phyloP scores from a whole-genome alignment of 1,140 invertebrate genomes.

The Panagrolaimus sp. region DNA sequence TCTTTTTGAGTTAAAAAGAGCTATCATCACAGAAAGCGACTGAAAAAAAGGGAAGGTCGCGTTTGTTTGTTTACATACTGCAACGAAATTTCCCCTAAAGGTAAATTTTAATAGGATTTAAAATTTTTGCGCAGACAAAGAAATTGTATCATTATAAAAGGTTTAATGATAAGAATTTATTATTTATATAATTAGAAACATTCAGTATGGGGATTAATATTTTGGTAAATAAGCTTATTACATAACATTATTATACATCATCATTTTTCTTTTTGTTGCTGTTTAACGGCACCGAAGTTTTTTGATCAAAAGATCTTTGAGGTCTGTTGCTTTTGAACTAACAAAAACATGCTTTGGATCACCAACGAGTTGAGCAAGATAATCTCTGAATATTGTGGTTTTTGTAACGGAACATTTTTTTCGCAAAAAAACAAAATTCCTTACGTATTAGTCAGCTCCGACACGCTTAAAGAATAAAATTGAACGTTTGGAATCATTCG shows the following conservation, averaged over 20 bases:
- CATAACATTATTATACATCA: constrained; percentile 2
- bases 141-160: too few relatives aligned
- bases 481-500: constrained; percentile 43
- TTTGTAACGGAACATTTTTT: not conserved
- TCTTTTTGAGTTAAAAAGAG: too few relatives aligned
- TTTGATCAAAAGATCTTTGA: constrained; percentile 20
- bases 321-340: constrained; percentile 1
- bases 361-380: constrained; percentile 19
- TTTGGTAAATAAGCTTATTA: too few relatives aligned
- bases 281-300: constrained; percentile 2
- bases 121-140: too few relatives aligned
- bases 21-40: too few relatives aligned
- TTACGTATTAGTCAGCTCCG: constrained; percentile 46
- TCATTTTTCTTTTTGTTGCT: not conserved
- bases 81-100: too few relatives aligned
- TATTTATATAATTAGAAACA: too few relatives aligned
- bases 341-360: constrained; percentile 17
- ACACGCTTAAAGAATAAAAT: constrained; percentile 47
- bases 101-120: too few relatives aligned
- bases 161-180: too few relatives aligned
- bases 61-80: too few relatives aligned
- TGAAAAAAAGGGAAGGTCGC: too few relatives aligned
- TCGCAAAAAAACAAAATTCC: constrained; percentile 5
- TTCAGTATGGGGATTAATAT: too few relatives aligned
- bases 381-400: constrained; percentile 32